Base-by-base conservation (phyloP, 2,888 invertebrate species). In the Agriopis leucophaearia region DNA sequence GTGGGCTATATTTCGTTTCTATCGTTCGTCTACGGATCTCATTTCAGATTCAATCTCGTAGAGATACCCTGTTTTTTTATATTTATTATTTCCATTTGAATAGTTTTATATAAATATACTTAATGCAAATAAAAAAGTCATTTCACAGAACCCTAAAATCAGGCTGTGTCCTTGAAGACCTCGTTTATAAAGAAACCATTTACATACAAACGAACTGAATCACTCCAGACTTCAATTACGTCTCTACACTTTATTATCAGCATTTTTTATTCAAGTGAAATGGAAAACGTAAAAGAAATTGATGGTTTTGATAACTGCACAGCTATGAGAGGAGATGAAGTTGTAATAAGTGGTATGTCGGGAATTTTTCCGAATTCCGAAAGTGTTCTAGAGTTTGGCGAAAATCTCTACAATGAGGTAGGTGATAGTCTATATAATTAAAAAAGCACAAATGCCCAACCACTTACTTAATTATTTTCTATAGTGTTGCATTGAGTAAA, bases 361-460 rank as follows among this genome's bases (percentile, higher is more conserved):
- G 95, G 95, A 38, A 86, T 95, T 71, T 95, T 96, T 77, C 96
- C 96, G 1, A 95, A 95, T 75, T 95, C 95, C 0, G 92, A 94
- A 50, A 96, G 94, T 83, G 88, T 96, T 59, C 85, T 90, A 38
- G 95, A 96, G 80, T 96, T 96, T 71, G 84, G 86, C 74, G 89
- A 95, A 61, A 94, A 96, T 83, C 91, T 96, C 8, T 94, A 94
- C 50, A 94, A 95, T 75, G 91, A 93, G 88, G 93, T 91, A 74
- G 2, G 38, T 38, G 38, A 10, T 1, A 38, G 8, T 38, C 0
- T 38, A 9, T 38, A 9, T 38, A 4, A 27, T 27, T 3, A 27
- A n/a, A n/a, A n/a, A n/a, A n/a, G n/a, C 36, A 4, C 36, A 8
- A 36, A 4, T 36, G 36, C 36, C 4, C 36, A 36, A 36, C n/a